Base-by-base conservation (phyloP, 2,113 vertebrate genomes). In the Dicerorhinus sumatrensis region DNA sequence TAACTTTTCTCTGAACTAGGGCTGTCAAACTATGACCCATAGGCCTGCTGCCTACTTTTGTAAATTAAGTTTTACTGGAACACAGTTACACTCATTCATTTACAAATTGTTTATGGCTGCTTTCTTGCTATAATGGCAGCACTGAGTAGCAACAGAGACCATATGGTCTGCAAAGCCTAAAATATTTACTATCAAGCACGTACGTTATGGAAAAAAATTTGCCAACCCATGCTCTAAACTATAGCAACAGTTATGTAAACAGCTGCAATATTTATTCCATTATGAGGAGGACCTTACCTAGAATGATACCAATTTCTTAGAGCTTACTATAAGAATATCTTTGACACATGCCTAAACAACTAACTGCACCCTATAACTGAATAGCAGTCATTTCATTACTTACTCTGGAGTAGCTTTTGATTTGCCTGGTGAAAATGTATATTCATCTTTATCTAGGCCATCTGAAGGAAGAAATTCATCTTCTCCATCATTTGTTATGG, bases 401-500 rank as follows among this genome's bases (percentile, higher is more conserved):
- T 98, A 99, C 99, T 99, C 99, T 95, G 98, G 98, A 93, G 98
- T 96, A 77, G 98, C 91, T 96, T 98, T 99, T 70, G 99, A 98
- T 98, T 99, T 99, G 62, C 98, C 98, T 31, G 99, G 97, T 27
- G 99, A 98, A 96, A 99, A 99, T 12, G 99, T 98, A 25, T 99
- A 99, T 27, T 99, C 99, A 10, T 99, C 99, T 36, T 99, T 99
- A 62, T 99, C 98, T 92, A 97, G 98, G 97, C 92, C 99, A 96
- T 99, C 98, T 69, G 99, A 99, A n/a, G 98, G 86, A 94, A 99
- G 93, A 85, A 99, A 99, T 56, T 99, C 99, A 96, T 99, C 99
- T 2, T 99, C 99, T 96, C 99, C 99, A 85, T 99, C 99, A 29
- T 99, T 99, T 90, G 98, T 98, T 82, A 99, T 96, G 0, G 99